Percentiles rank a stretch among this genome's conserved stretches.
phyloP scores from a whole-genome alignment of 2,113 vertebrate species.

The Oreotrochilus melanogaster region DNA sequence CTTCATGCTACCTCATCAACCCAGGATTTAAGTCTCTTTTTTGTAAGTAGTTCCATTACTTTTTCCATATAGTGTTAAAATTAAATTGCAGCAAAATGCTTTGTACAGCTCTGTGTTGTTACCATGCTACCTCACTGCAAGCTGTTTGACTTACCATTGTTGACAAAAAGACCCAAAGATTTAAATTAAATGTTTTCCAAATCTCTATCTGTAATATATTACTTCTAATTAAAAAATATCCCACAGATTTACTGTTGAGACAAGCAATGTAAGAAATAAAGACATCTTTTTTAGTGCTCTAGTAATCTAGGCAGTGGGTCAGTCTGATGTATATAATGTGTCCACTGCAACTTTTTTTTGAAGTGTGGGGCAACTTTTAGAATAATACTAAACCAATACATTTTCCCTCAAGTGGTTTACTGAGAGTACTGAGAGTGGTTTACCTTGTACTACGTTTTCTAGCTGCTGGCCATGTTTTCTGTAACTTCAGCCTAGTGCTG shows the following conservation, averaged over 20 bases:
- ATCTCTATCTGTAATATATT: not conserved
- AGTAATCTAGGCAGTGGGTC: not conserved
- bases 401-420: not conserved
- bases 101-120: not conserved
- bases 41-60: not conserved
- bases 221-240: constrained; percentile 17
- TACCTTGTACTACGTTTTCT: not conserved
- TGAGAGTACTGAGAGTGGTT: too few species aligned
- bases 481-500: not conserved
- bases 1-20: not conserved
- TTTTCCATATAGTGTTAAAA: not conserved
- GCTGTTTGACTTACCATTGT: not conserved
- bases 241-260: not conserved
- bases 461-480: not conserved
- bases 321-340: not conserved
- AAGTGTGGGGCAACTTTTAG: not conserved
- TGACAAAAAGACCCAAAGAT: not conserved
- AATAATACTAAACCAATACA: not conserved
- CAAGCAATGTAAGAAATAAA: not conserved
- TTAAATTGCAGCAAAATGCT: not conserved
- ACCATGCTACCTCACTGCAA: not conserved
- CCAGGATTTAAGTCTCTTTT: not conserved
- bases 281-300: not conserved
- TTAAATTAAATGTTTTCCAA: not conserved
- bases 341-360: not conserved